These are phyloP conservation scores for Ariopsis seemanni DNA, from an alignment of 2,113 vertebrate species.

Conservation along the genomic window DNA sequence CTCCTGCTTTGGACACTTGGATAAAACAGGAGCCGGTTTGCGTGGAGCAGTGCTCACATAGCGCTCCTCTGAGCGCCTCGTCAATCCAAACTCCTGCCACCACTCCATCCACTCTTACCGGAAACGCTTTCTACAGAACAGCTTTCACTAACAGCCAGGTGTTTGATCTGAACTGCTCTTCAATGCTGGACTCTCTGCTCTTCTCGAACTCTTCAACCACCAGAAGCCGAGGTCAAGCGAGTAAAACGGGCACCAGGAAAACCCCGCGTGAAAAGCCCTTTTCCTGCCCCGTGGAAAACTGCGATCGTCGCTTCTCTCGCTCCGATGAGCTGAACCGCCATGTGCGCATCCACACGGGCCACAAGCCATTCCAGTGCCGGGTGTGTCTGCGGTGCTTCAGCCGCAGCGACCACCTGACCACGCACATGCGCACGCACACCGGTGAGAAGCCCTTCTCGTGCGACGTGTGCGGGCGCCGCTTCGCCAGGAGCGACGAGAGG, in stretches of 20 bases:
- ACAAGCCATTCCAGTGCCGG: conserved; percentile 94
- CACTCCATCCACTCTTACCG: background rate
- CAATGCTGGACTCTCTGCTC: conserved; percentile 49
- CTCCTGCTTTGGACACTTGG: conserved; percentile 50
- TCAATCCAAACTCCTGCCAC: conserved; percentile 14
- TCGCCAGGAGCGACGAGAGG: conserved; percentile 89
- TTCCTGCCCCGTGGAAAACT: conserved; percentile 83
- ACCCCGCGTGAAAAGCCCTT: conserved; percentile 83
- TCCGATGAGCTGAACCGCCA: conserved; percentile 92
- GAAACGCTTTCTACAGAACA: conserved; percentile 26
- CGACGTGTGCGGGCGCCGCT: conserved; percentile 90
- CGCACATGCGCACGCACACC: conserved; percentile 93
- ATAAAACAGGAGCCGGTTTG: conserved; percentile 69
- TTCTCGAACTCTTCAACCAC: conserved; percentile 16
- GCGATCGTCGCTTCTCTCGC: conserved; percentile 88
- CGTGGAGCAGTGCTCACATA: conserved; percentile 64
- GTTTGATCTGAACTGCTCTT: conserved; percentile 34
- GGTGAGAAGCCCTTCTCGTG: conserved; percentile 95
- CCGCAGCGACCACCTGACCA: conserved; percentile 97
- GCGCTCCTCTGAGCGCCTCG: conserved; percentile 16
- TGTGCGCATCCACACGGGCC: conserved; percentile 93
- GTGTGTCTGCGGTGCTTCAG: conserved; percentile 93
- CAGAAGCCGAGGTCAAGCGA: background rate
- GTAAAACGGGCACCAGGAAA: conserved; percentile 40
- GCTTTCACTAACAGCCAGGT: conserved; percentile 30